These are phyloP conservation scores for Lucilia sericata DNA, from an alignment of 1,140 invertebrate species.

Conservation along the genomic window DNA sequence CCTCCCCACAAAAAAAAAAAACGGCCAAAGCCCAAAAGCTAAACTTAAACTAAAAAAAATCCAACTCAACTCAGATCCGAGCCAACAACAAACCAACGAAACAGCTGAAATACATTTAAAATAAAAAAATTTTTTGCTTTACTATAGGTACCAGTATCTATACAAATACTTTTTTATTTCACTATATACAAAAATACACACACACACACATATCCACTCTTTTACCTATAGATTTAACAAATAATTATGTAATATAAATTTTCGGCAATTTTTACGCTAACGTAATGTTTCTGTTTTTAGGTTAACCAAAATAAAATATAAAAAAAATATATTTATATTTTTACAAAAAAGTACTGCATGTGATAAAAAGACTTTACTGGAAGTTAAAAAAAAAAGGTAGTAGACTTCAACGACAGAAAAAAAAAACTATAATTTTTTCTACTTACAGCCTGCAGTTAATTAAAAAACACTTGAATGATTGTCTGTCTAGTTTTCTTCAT, in stretches of 20 bases:
- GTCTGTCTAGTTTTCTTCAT: too few species aligned
- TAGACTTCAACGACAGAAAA: background rate
- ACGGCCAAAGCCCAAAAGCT: background rate
- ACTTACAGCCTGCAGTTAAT: conserved; percentile 22
- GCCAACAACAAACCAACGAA: background rate
- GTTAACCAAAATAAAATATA: conserved; percentile 16
- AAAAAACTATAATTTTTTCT: background rate
- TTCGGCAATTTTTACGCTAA: conserved; percentile 42
- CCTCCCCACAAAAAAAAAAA: background rate
- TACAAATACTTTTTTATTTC: background rate
- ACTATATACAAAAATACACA: background rate
- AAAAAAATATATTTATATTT: background rate
- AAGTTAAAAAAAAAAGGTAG: conserved; percentile 18
- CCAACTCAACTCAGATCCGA: background rate
- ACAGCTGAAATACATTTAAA: background rate
- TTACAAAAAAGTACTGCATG: background rate
- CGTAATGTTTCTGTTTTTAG: conserved; percentile 40
- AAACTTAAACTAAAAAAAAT: conserved; percentile 4
- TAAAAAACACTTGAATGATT: conserved; percentile 29
- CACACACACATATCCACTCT: background rate
- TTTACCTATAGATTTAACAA: background rate
- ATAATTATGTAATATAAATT: conserved; percentile 42
- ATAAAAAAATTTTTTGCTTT: too few species aligned
- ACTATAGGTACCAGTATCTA: background rate
- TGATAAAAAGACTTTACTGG: background rate